Evolutionary conservation across 2,113 vertebrate genomes (phyloP).

Genomic region (Cariama cristata): DNA sequence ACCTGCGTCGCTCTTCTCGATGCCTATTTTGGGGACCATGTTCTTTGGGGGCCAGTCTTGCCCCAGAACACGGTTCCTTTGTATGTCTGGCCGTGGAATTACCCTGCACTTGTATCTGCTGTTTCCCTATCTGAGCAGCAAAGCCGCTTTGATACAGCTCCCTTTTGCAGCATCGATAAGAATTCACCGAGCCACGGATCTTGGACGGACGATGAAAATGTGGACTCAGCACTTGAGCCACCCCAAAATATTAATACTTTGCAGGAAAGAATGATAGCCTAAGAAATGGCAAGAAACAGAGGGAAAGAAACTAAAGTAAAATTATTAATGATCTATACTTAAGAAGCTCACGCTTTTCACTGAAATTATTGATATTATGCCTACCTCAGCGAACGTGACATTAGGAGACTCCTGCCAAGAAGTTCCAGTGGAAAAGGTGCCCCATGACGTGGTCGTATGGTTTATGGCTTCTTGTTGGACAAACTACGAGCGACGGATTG

Average conservation of each 20-base stretch:
- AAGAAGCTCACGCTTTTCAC: not conserved
- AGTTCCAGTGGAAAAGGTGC: not conserved
- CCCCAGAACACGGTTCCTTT: not conserved
- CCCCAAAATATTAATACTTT: not conserved
- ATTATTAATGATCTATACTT: not conserved
- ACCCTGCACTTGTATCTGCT: not conserved
- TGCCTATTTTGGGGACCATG: rapidly evolving
- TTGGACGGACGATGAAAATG: not conserved
- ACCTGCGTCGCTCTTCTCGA: rapidly evolving
- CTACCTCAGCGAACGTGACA: not conserved
- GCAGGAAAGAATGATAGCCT: not conserved
- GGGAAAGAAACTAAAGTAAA: not conserved
- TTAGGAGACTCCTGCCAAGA: not conserved
- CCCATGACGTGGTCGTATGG: not conserved
- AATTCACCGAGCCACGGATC: not conserved
- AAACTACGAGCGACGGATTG: not conserved
- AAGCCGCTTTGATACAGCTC: not conserved
- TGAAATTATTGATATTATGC: not conserved
- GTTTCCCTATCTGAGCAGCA: not conserved
- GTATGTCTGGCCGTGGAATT: not conserved
- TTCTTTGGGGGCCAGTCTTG: not conserved
- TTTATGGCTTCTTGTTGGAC: not conserved
- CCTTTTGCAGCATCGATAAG: not conserved
- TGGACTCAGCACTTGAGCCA: not conserved
- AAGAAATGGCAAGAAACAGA: not conserved